Percentiles rank a stretch among this genome's conserved stretches.
phyloP scores from a whole-genome alignment of 2,888 invertebrate species.

The Pandemis corylana region DNA sequence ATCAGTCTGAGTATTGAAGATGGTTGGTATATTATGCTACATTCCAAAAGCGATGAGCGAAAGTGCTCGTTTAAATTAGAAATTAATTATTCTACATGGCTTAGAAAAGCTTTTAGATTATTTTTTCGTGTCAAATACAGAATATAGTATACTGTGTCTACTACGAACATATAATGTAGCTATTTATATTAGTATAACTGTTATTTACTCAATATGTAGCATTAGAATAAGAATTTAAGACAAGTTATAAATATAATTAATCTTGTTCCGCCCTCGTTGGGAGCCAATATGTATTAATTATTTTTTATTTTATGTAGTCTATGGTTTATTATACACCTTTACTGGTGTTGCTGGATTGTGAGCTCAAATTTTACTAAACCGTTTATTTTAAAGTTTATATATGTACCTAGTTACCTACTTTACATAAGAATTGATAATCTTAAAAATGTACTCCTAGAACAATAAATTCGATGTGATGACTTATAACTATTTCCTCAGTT shows the following conservation, averaged over 20 bases:
- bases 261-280: background rate
- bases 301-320: background rate
- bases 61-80: background rate
- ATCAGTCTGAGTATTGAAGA: background rate
- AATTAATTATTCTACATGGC: background rate
- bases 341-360: background rate
- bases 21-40: background rate
- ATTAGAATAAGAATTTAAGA: background rate
- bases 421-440: background rate
- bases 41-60: background rate
- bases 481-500: background rate
- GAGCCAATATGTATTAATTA: background rate
- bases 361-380: background rate
- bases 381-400: background rate
- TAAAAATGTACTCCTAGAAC: background rate
- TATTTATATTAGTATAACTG: background rate
- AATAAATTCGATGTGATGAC: background rate
- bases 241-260: background rate
- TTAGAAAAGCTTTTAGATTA: conserved; percentile 2
- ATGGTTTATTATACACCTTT: too few relatives aligned
- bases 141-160: background rate
- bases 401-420: background rate
- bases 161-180: background rate
- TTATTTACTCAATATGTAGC: conserved; percentile 12
- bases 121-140: conserved; percentile 27